Conservation (phyloP, 2,888 invertebrate genomes). For the Pyralis farinalis region DNA sequence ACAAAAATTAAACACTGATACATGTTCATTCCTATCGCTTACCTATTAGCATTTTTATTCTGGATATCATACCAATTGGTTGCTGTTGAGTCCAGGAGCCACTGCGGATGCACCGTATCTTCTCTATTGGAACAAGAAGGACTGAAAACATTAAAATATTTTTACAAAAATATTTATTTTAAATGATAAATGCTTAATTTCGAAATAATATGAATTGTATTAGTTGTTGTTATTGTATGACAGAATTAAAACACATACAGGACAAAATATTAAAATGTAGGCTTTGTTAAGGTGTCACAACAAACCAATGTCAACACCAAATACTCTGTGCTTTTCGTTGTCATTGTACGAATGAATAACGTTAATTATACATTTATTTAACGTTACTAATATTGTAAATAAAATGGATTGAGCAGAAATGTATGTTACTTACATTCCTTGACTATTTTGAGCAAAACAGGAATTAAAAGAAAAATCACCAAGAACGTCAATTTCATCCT, state of each 20-base stretch:
- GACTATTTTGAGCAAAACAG: conserved; percentile 80
- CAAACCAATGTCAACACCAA: conserved; percentile 33
- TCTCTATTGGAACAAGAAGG: conserved; percentile 79
- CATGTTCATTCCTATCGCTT: conserved; percentile 15
- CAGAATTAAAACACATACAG: too few relatives aligned
- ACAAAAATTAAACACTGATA: neutral
- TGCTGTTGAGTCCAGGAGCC: conserved; percentile 83
- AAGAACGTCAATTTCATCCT: conserved; percentile 87
- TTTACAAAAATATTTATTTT: too few relatives aligned
- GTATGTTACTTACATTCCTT: conserved; percentile 78
- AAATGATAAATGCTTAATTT: too few relatives aligned
- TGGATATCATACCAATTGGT: conserved; percentile 82
- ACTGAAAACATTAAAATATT: conserved; percentile 41
- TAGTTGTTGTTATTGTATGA: too few relatives aligned
- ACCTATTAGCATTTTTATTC: conserved; percentile 48
- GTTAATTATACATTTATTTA: neutral
- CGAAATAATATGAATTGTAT: too few relatives aligned
- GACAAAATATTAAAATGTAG: too few relatives aligned
- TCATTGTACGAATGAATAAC: too few relatives aligned
- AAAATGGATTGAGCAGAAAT: neutral
- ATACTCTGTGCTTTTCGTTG: too few relatives aligned
- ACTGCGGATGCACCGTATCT: conserved; percentile 83
- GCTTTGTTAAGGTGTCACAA: too few relatives aligned
- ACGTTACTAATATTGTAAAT: neutral
- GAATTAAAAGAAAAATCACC: conserved; percentile 86